A percentile compares a stretch with the other conserved stretches of the same genome.
These are phyloP conservation scores for Zelostemma sp. DNA, from an alignment of 1,140 invertebrate genomes.

Conservation along the genomic window DNA sequence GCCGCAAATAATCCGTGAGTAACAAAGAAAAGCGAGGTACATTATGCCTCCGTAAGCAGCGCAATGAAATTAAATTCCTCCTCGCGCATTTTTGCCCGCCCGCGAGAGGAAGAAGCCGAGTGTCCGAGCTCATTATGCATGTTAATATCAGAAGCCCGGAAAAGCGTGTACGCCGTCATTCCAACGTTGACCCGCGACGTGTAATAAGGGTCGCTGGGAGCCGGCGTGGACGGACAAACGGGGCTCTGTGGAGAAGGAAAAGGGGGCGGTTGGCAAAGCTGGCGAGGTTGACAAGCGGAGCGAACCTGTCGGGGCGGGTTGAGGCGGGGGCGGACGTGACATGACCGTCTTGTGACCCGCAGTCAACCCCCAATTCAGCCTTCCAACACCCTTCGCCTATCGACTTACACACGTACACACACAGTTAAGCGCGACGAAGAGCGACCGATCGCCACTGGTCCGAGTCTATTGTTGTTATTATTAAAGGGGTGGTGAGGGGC, in stretches of 20 bases:
- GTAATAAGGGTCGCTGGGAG: conserved; percentile 65
- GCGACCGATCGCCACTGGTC: conserved; percentile 59
- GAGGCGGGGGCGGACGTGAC: conserved; percentile 66
- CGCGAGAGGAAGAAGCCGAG: not conserved
- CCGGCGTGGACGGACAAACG: conserved; percentile 41
- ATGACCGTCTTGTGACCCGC: conserved; percentile 65
- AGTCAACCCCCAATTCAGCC: conserved; percentile 10
- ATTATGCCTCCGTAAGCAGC: too few relatives aligned
- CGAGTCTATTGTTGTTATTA: conserved; percentile 69
- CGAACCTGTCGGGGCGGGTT: conserved; percentile 58
- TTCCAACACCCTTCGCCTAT: conserved; percentile 26
- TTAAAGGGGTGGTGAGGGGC: conserved; percentile 60
- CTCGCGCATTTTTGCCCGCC: not conserved
- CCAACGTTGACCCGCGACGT: conserved; percentile 67
- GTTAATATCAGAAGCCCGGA: conserved; percentile 55
- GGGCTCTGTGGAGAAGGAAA: too few relatives aligned
- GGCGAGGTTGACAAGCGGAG: conserved; percentile 57
- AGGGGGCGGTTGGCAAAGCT: conserved; percentile 16
- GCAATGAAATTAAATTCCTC: too few relatives aligned
- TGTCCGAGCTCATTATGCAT: conserved; percentile 48
- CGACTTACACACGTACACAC: conserved; percentile 23
- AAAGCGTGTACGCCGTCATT: conserved; percentile 57
- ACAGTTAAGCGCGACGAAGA: conserved; percentile 20
- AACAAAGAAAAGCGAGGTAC: too few relatives aligned
- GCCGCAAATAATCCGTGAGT: too few relatives aligned